These are phyloP conservation scores for fruit fly (Drosophila melanogaster) DNA, from an alignment of 1,140 invertebrate genomes.

Conservation along the genomic window DNA sequence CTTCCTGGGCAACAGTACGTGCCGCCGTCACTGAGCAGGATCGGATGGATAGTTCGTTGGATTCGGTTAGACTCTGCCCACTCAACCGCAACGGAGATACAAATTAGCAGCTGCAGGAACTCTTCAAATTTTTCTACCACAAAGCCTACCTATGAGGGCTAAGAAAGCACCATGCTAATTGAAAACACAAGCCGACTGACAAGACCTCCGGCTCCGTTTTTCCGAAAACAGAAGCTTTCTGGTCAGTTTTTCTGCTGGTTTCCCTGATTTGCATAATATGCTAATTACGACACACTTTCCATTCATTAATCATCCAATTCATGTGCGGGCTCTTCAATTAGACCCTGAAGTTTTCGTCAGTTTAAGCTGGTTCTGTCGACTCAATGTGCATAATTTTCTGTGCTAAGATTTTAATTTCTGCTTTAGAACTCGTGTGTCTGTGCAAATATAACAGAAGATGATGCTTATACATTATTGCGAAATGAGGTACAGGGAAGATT, in stretches of 20 bases:
- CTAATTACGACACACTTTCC: conserved; percentile 67
- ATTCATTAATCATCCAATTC: conserved; percentile 64
- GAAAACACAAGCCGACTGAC: conserved; percentile 51
- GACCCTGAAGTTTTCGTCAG: conserved; percentile 42
- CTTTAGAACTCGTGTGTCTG: conserved; percentile 13
- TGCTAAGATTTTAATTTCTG: conserved; percentile 55
- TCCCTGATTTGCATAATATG: conserved; percentile 68
- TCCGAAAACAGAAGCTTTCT: conserved; percentile 6
- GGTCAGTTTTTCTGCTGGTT: conserved; percentile 47
- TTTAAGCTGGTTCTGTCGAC: conserved; percentile 19
- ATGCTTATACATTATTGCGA: conserved; percentile 39
- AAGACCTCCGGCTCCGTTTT: neutral
- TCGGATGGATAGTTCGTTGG: conserved; percentile 9
- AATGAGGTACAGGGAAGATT: neutral
- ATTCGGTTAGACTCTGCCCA: conserved; percentile 24
- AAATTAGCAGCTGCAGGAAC: conserved; percentile 59
- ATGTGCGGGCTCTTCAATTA: conserved; percentile 51
- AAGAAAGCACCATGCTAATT: conserved; percentile 52
- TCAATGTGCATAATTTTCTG: conserved; percentile 59
- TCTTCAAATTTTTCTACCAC: conserved; percentile 44
- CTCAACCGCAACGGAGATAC: conserved; percentile 56
- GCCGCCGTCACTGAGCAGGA: conserved; percentile 46
- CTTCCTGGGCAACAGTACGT: conserved; percentile 46
- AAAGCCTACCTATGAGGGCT: conserved; percentile 71
- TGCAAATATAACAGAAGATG: conserved; percentile 23